Conservation (phyloP, 2,113 vertebrate genomes). For the Lophochroa leadbeateri region DNA sequence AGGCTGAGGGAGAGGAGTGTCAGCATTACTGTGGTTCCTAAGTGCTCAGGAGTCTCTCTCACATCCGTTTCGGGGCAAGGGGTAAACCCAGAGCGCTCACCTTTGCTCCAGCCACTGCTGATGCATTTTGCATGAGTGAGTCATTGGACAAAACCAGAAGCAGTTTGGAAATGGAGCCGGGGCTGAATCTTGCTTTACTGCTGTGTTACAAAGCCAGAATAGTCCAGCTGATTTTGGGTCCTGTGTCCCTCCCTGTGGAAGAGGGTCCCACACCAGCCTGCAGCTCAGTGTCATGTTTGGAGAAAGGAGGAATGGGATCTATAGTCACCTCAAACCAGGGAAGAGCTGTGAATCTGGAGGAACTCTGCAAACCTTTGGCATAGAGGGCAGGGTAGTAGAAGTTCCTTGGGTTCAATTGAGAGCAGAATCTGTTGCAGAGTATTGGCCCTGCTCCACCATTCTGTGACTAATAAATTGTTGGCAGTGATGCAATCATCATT, state of each 20-base stretch:
- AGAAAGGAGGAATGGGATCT: not conserved
- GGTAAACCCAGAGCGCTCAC: not conserved
- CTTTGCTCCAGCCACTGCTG: not conserved
- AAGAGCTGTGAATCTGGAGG: rapidly evolving
- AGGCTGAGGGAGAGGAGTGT: not conserved
- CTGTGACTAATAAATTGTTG: not conserved
- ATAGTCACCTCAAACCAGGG: not conserved
- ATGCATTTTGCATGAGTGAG: not conserved
- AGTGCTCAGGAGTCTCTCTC: not conserved
- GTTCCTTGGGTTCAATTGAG: not conserved
- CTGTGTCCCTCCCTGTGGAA: not conserved
- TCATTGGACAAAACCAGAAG: not conserved
- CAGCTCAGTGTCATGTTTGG: not conserved
- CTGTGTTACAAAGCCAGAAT: not conserved
- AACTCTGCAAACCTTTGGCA: not conserved
- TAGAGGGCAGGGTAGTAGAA: too few relatives aligned
- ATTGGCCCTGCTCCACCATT: not conserved
- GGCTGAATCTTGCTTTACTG: not conserved
- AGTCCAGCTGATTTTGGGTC: not conserved
- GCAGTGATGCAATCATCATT: not conserved
- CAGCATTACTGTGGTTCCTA: not conserved
- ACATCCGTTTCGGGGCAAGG: not conserved
- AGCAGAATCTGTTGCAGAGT: not conserved
- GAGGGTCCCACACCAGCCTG: not conserved
- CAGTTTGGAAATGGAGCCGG: not conserved